Evolutionary conservation across 2,797 vertebrate species (phyloP).

Genomic region (Loriculus beryllinus): DNA sequence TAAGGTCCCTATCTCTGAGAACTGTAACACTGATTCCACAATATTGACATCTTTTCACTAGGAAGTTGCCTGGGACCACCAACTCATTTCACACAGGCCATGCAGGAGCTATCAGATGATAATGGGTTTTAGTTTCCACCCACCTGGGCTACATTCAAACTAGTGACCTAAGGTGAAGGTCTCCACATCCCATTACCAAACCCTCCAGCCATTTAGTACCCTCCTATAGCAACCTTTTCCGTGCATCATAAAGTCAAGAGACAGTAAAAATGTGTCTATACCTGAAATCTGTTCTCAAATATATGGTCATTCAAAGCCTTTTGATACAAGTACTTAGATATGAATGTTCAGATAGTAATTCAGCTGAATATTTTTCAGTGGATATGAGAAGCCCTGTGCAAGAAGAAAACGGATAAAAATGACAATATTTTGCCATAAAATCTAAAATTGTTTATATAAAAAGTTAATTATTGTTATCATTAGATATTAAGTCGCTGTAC

Average conservation of each 20-base stretch:
- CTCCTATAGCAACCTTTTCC: neutral
- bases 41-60: neutral
- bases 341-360: neutral
- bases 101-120: slow-evolving; percentile 31
- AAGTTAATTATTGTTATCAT: neutral
- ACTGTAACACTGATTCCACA: neutral
- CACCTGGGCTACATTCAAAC: slow-evolving; percentile 61
- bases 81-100: slow-evolving; percentile 62
- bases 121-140: slow-evolving; percentile 64
- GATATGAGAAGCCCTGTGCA: neutral
- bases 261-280: neutral
- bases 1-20: neutral
- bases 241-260: neutral
- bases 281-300: slow-evolving; percentile 28
- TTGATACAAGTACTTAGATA: neutral
- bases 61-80: slow-evolving; percentile 15
- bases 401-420: neutral
- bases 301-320: neutral
- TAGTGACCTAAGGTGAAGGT: slow-evolving; percentile 68
- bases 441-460: neutral
- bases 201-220: slow-evolving; percentile 29
- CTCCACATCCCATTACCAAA: slow-evolving; percentile 59
- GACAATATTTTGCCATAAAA: neutral
- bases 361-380: slow-evolving; percentile 1
- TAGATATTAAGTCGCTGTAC: neutral